phyloP scores from a whole-genome alignment of 2,888 invertebrate genomes.

The Chrysopilus asiliformis region DNA sequence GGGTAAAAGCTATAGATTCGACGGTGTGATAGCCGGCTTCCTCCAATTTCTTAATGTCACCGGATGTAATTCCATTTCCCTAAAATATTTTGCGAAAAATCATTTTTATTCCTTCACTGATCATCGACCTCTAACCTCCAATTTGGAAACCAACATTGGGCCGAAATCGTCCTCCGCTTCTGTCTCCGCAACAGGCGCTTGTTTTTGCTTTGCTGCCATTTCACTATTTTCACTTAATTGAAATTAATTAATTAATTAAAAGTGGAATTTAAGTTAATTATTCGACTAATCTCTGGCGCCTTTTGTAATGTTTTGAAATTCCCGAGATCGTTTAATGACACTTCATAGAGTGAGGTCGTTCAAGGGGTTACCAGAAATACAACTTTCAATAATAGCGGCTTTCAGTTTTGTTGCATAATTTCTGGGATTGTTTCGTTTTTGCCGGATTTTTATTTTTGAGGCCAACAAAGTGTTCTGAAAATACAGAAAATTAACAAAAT shows the following conservation, averaged over 20 bases:
- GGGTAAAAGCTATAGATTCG: slow-evolving; percentile 88
- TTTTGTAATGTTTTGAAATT: too few relatives aligned
- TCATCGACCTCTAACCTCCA: slow-evolving; percentile 45
- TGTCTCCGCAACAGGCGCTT: too few relatives aligned
- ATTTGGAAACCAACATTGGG: slow-evolving; percentile 53
- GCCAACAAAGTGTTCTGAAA: background rate
- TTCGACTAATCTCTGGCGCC: too few relatives aligned
- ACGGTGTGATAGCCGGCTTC: slow-evolving; percentile 92
- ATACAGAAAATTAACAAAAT: slow-evolving; percentile 1
- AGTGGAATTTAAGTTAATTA: too few relatives aligned
- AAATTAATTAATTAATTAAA: too few relatives aligned
- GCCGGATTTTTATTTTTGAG: background rate
- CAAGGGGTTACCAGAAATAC: background rate
- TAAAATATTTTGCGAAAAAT: slow-evolving; percentile 36
- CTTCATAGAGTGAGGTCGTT: background rate
- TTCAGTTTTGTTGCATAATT: background rate
- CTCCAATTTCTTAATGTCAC: slow-evolving; percentile 84
- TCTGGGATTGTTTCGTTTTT: background rate
- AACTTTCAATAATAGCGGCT: background rate
- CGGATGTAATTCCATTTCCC: slow-evolving; percentile 82
- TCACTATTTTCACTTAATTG: too few relatives aligned
- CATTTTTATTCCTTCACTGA: too few relatives aligned
- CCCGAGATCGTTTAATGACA: too few relatives aligned
- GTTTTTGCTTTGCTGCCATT: too few relatives aligned
- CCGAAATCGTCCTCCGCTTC: slow-evolving; percentile 55